Base-by-base conservation (phyloP, 2,888 invertebrate species). In the Scaptomyza cyrtandrae region DNA sequence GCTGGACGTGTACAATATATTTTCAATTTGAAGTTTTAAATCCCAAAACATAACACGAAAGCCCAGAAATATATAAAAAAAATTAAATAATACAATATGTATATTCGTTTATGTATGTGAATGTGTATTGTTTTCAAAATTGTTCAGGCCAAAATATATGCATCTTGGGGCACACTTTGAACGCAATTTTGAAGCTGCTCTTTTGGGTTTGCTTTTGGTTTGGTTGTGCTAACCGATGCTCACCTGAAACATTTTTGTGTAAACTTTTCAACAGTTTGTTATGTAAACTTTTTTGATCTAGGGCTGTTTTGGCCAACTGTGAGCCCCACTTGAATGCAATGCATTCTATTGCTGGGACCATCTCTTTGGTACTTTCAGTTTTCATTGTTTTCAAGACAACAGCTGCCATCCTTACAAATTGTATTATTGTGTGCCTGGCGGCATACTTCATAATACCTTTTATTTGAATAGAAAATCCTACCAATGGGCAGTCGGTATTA, bases 221-320 rank as follows among this genome's bases (percentile, higher is more conserved):
- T 35, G 35, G 35, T 3, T 41, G 39, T 9, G 63, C 49, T 67
- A 53, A 59, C 49, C 73, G 68, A 39, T 66, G 71, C 66, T 80
- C 78, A 80, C 83, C 83, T 83, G 78, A 74, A 86, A 86, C 68
- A 83, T 75, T 78, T 84, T 71, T 48, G 65, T 54, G 29, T 33
- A 74, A 84, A 86, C 76, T 84, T 84, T 86, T 59, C 66, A 61
- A 71, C 78, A 74, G 74, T 81, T 85, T 75, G 86, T 72, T 82
- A 63, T 69, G 78, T 61, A 73, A 75, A 78, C 78, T 75, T 75
- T 75, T 53, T 67, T 37, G 75, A 67, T 75, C 60, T 67, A 49
- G 43, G 71, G 69, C 66, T 63, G 54, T 61, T 81, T 58, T 49
- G 54, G 55, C 64, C 63, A 57, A 67, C 52, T 53, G 46, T 53